Conservation (phyloP, 2,113 vertebrate genomes). For the Urocolius indicus region DNA sequence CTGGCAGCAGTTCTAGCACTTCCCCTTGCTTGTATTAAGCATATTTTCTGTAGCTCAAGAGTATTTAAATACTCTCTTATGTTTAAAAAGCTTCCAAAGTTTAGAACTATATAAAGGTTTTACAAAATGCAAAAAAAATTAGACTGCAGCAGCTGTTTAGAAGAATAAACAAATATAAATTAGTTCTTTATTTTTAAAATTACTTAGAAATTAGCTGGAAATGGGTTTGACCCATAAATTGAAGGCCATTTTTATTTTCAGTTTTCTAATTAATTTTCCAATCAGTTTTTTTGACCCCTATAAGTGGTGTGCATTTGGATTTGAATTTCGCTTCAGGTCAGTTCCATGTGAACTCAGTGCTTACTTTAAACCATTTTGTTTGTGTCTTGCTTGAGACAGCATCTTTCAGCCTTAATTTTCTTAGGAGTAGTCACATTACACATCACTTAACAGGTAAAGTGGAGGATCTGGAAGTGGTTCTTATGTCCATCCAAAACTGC, state of each 20-base stretch:
- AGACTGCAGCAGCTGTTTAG: neutral
- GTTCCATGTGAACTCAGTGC: neutral
- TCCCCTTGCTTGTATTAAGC: neutral
- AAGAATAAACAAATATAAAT: neutral
- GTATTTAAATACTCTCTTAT: constrained; percentile 1
- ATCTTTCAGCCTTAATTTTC: neutral
- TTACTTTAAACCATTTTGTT: neutral
- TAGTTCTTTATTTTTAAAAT: neutral
- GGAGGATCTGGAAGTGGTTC: neutral
- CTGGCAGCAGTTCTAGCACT: neutral
- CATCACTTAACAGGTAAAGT: neutral
- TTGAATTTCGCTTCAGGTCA: neutral
- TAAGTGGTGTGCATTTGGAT: neutral
- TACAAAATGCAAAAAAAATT: neutral
- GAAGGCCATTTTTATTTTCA: neutral
- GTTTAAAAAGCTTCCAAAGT: constrained; percentile 21
- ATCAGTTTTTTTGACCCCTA: neutral
- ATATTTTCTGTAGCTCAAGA: constrained; percentile 7
- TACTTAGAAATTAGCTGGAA: neutral
- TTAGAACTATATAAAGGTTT: neutral
- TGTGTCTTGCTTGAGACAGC: neutral
- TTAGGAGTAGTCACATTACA: neutral
- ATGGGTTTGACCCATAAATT: neutral
- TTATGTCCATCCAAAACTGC: neutral
- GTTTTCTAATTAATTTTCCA: neutral